phyloP scores from a whole-genome alignment of 2,888 invertebrate genomes.

The Scaptomyza reducta region DNA sequence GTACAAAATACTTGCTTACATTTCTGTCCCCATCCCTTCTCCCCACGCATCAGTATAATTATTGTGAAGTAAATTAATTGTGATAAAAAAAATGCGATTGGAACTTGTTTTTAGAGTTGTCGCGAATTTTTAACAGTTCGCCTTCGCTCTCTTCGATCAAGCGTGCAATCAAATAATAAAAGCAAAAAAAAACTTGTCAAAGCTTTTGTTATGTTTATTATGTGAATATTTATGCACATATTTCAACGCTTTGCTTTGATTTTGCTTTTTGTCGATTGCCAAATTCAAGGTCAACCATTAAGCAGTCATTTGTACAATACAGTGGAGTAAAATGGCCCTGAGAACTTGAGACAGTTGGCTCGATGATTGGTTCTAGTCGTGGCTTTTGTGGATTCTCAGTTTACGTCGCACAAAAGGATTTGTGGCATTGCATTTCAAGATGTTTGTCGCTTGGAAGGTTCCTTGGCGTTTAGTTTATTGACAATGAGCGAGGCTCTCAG shows the following conservation, averaged over 20 bases:
- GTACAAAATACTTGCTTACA: slow-evolving; percentile 21
- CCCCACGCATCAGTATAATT: not conserved
- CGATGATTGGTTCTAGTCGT: no score
- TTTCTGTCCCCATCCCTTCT: not conserved
- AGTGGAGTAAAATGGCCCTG: slow-evolving; percentile 34
- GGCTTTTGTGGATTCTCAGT: slow-evolving; percentile 21
- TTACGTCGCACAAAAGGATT: slow-evolving; percentile 54
- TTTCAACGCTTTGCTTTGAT: slow-evolving; percentile 21
- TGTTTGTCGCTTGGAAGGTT: slow-evolving; percentile 5
- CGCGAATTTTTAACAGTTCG: slow-evolving; percentile 43
- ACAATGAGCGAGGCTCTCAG: slow-evolving; percentile 71
- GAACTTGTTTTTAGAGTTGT: slow-evolving; percentile 49
- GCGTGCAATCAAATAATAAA: slow-evolving; percentile 9
- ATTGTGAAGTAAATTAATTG: slow-evolving; percentile 33
- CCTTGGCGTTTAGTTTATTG: slow-evolving; percentile 27
- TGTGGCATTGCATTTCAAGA: slow-evolving; percentile 37
- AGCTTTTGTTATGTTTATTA: slow-evolving; percentile 40
- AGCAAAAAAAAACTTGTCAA: slow-evolving; percentile 29
- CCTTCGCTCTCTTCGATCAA: not conserved
- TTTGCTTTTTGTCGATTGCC: slow-evolving; percentile 20
- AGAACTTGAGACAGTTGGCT: slow-evolving; percentile 11
- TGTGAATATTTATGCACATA: slow-evolving; percentile 26
- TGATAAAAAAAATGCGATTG: slow-evolving; percentile 44
- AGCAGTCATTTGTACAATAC: not conserved
- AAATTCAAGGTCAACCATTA: slow-evolving; percentile 43